Base-by-base conservation (phyloP, 2,888 invertebrate species). In the Campoplex nolae region DNA sequence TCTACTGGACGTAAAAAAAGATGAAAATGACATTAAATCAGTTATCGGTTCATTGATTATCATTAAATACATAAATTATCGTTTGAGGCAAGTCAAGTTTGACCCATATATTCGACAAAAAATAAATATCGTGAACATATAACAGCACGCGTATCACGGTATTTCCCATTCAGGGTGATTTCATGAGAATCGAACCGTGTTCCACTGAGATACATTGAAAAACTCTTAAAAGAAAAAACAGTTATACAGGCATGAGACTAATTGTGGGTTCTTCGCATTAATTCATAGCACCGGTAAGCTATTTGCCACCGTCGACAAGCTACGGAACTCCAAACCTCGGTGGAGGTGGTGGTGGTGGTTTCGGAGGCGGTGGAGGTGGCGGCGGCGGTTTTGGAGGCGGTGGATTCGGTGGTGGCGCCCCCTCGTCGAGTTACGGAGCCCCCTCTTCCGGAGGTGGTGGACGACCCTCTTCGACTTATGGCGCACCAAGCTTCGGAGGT, bases 301-400 rank as follows among this genome's bases (percentile, higher is more conserved):
- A 96, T 92, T 94, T 96, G 81, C 96, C 96, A 62, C 96, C 96
- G 32, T 95, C 96, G 1, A 95, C 95, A 48, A 95, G 94, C 83
- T 95, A 95, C 89, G 95, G 95, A 11, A 94, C 94, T 35, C 94
- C 94, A 62, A 93, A 93, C 83, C 89, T 89, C 9, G 94, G 94
- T 13, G 95, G 95, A 13, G 95, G 95, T 13, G 95, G 95, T 70
- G 94, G 95, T 18, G 94, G 95, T 18, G 92, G 94, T 3, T 93
- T 88, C 77, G 83, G 90, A 35, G 42, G 42, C 42, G 88, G 89
- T 62, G 89, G 89, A 23, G 88, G 76, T 6, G 78, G 86, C 38
- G 85, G 88, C 58, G 84, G 83, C 58, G 88, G 89, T 62, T 88
- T 88, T 68, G 79, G 90, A 38, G 88, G 89, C 38, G 84, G 83